Evolutionary conservation across 92 coral and sea anemone genomes (phyloP), one percentile per base, ranked within the genome.

Genomic region (Siderastrea siderea): DNA sequence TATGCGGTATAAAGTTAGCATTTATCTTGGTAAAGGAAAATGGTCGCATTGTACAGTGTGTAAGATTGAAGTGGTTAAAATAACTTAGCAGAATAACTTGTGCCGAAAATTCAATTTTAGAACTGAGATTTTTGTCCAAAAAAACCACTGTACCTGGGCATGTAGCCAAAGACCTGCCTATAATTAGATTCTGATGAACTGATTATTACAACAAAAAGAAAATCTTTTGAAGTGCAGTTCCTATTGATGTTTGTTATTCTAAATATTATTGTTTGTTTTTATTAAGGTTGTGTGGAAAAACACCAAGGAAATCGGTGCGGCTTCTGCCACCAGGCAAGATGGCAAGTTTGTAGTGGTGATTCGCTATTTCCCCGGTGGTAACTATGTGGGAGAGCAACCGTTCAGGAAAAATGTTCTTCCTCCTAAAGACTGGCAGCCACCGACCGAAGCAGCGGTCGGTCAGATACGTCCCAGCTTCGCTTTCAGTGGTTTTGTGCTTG

Each of bases 251-350:
- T 44, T 7, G 19, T 19, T 53, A 44, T 8, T 2, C 44, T 47
- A 14, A 10, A 4, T n/a, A 55, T 65, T 84, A 4, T 19, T 47
- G 45, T 15, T 38, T 7, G 0, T 58, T 16, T 45, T 47, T 60
- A 3, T 6, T 52, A 1, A 88, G 91, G 68, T 88, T 49, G 92
- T 89, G 51, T 89, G 92, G 88, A 71, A 67, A 54, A 58, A 66
- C 16, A 74, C 92, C 16, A 89, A 59, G 58, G 51, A 75, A 64
- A 78, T 89, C 5, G 92, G 92, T 3, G 92, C 87, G 12, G 92
- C 92, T 9, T 26, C 47, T 9, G 82, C 68, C 3, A 75, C 75
- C 71, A 76, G 78, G n/a, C 19, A 45, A 1, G 87, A 85, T 76
- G 92, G 88, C 53, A 14, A 16, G 5, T 26, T 75, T 6, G 70